Evolutionary conservation across 2,113 vertebrate species (phyloP).

Genomic region (Ovis canadensis): DNA sequence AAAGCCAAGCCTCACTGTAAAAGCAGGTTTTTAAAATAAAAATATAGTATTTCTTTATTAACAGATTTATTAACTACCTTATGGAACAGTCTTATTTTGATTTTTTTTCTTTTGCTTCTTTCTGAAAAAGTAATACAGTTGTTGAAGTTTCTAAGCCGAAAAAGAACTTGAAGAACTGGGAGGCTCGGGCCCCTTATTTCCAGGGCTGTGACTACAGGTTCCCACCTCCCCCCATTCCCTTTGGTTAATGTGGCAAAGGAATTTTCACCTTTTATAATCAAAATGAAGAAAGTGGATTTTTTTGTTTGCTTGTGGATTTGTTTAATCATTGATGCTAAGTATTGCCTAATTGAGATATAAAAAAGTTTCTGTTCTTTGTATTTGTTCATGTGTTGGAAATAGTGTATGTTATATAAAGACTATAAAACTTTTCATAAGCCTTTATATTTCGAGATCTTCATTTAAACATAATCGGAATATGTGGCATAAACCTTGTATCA

Average conservation of each 20-base stretch:
- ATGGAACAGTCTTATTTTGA: neutral
- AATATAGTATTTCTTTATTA: neutral
- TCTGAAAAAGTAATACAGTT: neutral
- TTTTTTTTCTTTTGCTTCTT: neutral
- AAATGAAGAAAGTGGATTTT: neutral
- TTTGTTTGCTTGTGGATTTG: neutral
- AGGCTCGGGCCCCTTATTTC: neutral
- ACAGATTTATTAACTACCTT: neutral
- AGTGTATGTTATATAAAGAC: conserved; percentile 18
- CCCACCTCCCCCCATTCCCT: neutral
- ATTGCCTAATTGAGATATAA: neutral
- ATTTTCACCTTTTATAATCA: conserved; percentile 42
- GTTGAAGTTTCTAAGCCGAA: neutral
- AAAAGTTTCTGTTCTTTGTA: conserved; percentile 5
- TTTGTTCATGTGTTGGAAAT: conserved; percentile 50
- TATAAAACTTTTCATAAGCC: conserved; percentile 15
- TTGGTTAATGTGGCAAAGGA: neutral
- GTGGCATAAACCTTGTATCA: conserved; percentile 15
- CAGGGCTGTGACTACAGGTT: neutral
- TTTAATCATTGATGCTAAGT: conserved; percentile 5
- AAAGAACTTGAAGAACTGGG: neutral
- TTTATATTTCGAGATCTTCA: conserved; percentile 52
- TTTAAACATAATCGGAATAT: conserved; percentile 41
- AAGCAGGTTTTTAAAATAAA: neutral
- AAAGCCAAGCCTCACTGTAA: neutral